A percentile compares a stretch with the other conserved stretches of the same genome.
These are phyloP conservation scores for Muscidifurax raptorellus DNA, from an alignment of 1,140 invertebrate genomes.

Conservation along the genomic window DNA sequence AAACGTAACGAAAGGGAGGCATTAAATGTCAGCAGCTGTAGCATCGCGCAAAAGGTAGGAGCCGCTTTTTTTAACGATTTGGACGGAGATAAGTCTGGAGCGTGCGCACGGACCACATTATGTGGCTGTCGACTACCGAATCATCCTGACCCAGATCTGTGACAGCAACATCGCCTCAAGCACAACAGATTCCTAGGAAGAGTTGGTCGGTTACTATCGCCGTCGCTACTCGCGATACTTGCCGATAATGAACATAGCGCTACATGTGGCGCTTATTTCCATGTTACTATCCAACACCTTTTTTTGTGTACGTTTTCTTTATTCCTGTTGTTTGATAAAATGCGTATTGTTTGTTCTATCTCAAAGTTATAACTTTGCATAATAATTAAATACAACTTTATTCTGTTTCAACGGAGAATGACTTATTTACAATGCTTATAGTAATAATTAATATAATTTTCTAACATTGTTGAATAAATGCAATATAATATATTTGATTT, in stretches of 20 bases:
- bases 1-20: slow-evolving; percentile 57
- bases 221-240: neutral
- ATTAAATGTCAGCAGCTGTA: slow-evolving; percentile 44
- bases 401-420: no score
- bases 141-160: slow-evolving; percentile 69
- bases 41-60: slow-evolving; percentile 61
- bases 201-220: neutral
- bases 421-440: no score
- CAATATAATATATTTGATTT: no score
- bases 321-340: neutral
- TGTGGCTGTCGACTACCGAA: slow-evolving; percentile 65
- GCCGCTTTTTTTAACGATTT: slow-evolving; percentile 61
- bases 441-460: no score
- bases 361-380: no score
- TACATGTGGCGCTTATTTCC: neutral
- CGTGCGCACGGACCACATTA: slow-evolving; percentile 59
- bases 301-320: neutral
- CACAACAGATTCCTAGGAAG: slow-evolving; percentile 22
- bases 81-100: slow-evolving; percentile 61
- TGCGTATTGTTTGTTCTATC: neutral
- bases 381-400: no score
- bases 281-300: neutral
- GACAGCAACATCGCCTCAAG: slow-evolving; percentile 53
- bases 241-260: neutral
- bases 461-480: no score